Evolutionary conservation across 2,797 vertebrate genomes (phyloP).

Genomic region (Anguilla obscura): DNA sequence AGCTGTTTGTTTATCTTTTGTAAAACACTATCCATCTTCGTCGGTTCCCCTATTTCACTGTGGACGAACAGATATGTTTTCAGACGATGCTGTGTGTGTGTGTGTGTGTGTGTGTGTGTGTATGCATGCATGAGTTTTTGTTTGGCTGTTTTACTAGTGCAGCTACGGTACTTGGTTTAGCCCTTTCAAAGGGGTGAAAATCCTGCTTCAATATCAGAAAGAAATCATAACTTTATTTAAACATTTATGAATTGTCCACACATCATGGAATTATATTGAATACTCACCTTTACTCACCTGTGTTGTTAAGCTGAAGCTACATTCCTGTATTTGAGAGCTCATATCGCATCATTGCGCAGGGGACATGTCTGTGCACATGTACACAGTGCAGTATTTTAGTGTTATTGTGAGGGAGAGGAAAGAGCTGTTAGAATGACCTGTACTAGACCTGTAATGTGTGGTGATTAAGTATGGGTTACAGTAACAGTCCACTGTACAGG

Average conservation of each 20-base stretch:
- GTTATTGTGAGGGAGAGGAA: background rate
- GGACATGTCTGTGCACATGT: background rate
- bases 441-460: too few relatives aligned
- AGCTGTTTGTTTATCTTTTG: background rate
- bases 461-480: background rate
- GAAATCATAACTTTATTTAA: background rate
- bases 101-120: constrained; percentile 37
- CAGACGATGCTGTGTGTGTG: constrained; percentile 11
- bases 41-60: background rate
- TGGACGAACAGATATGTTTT: background rate
- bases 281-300: constrained; percentile 37
- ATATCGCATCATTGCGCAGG: constrained; percentile 24
- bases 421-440: too few relatives aligned
- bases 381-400: constrained; percentile 14
- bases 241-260: background rate
- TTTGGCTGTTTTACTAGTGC: constrained; percentile 12
- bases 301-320: constrained; percentile 31
- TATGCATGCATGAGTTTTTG: constrained; percentile 12
- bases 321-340: constrained; percentile 29
- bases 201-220: background rate
- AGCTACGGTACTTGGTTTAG: background rate
- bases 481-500: background rate
- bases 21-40: constrained; percentile 20
- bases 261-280: constrained; percentile 1
- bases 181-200: constrained; percentile 9